Evolutionary conservation across 2,113 vertebrate species (phyloP).

Genomic region (Oncorhynchus clarkii): DNA sequence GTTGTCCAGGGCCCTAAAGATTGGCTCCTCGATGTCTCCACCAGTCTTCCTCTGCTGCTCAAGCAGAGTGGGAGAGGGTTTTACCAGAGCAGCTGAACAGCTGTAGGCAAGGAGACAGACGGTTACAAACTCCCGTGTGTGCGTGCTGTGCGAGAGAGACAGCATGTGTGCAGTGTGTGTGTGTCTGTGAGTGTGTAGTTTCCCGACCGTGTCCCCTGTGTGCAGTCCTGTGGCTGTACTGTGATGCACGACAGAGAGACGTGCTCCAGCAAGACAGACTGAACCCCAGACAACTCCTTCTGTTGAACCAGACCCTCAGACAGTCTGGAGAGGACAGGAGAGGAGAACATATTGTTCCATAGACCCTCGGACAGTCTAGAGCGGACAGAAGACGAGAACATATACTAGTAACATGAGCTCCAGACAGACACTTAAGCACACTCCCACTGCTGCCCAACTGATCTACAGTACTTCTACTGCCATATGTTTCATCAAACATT

Average conservation of each 20-base stretch:
- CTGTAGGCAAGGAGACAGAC: constrained; percentile 31
- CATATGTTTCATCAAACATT: not conserved
- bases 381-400: too few species aligned
- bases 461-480: not conserved
- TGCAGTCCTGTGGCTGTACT: constrained; percentile 48
- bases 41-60: constrained; percentile 15
- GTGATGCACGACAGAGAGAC: constrained; percentile 68
- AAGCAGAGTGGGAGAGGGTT: constrained; percentile 31
- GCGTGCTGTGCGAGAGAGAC: not conserved
- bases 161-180: not conserved
- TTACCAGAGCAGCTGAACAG: constrained; percentile 34
- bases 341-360: not conserved
- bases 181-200: not conserved
- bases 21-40: not conserved
- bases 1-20: not conserved
- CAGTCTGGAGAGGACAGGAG: constrained; percentile 26
- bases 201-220: constrained; percentile 45
- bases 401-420: not conserved
- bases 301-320: constrained; percentile 61
- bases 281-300: constrained; percentile 51
- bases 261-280: constrained; percentile 47
- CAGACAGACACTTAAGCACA: not conserved
- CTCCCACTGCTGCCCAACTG: not conserved
- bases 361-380: too few species aligned
- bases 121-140: not conserved